Base-by-base conservation (phyloP, 1,140 invertebrate species). In the Homalodisca vitripennis region DNA sequence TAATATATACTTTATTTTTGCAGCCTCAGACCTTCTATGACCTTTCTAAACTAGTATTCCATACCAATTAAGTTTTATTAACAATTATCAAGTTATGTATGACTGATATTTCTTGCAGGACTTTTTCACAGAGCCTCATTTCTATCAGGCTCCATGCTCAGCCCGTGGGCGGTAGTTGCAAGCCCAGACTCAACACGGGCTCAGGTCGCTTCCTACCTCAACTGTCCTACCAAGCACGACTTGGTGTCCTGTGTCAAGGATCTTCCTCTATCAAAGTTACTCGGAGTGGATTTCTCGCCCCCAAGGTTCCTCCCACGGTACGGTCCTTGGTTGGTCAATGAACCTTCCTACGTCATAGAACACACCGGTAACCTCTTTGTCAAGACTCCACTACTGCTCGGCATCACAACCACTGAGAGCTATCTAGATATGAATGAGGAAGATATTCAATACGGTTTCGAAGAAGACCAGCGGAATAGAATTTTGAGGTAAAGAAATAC, bases 81-180 rank as follows among this genome's bases (percentile, higher is more conserved):
- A n/a, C n/a, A n/a, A n/a, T n/a, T n/a, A n/a, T n/a, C n/a, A n/a
- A n/a, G n/a, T n/a, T n/a, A n/a, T n/a, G n/a, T n/a, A n/a, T n/a
- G n/a, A n/a, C n/a, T n/a, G n/a, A n/a, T n/a, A n/a, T n/a, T n/a
- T n/a, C n/a, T 60, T 63, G 2, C 81, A 90, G 89, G 87, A 72
- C 82, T 96, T 48, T 92, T 96, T 78, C 88, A 91, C 26, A 87
- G 93, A 53, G 89, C 92, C 12, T 84, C 95, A 29, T 81, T 97
- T 62, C 84, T 95, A 74, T 94, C 92, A 75, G 94, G 95, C 2
- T 93, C 94, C 0, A 91, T 93, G 2, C 81, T 96, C 32, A 91
- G 91, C 77, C 90, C 91, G 1, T 93, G 89, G 87, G 92, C 92
- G 6, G 82, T 92, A 48, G 86, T 90, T 29, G 87, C 89, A 53